A percentile compares a stretch with the other conserved stretches of the same genome.
Evolutionary conservation across 2,113 vertebrate genomes (phyloP).

Genomic region (Gavialis gangeticus): DNA sequence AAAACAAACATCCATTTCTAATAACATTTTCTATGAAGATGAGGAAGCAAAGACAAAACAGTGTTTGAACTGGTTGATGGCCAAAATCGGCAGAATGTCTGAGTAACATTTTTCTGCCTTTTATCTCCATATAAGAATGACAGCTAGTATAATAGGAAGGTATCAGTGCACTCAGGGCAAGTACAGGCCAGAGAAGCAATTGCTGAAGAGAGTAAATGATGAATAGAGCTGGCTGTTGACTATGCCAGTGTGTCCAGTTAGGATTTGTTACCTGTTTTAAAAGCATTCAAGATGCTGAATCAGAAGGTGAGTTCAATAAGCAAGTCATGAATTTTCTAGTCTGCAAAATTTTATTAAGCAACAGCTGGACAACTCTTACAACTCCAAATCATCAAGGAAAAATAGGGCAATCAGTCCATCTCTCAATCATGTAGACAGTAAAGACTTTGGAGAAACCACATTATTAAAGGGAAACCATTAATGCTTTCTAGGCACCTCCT

Average conservation of each 20-base stretch:
- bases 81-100: neutral
- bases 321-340: slow-evolving; percentile 67
- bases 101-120: neutral
- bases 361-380: slow-evolving; percentile 88
- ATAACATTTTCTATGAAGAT: neutral
- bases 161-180: rapidly evolving
- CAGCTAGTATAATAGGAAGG: neutral
- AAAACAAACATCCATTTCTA: slow-evolving; percentile 8
- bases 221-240: neutral
- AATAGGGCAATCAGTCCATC: slow-evolving; percentile 77
- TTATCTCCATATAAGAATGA: neutral
- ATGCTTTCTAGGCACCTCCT: slow-evolving; percentile 78
- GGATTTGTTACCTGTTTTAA: neutral
- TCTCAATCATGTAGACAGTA: slow-evolving; percentile 83
- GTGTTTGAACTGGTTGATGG: neutral
- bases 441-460: slow-evolving; percentile 83
- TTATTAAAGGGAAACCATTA: slow-evolving; percentile 78
- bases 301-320: slow-evolving; percentile 59
- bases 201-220: neutral
- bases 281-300: slow-evolving; percentile 57
- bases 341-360: slow-evolving; percentile 91
- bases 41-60: slow-evolving; percentile 12
- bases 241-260: neutral
- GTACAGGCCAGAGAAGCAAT: neutral
- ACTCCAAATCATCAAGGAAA: slow-evolving; percentile 84